Evolutionary conservation across 2,888 invertebrate genomes (phyloP).

Genomic region (Dasysyrphus albostriatus): DNA sequence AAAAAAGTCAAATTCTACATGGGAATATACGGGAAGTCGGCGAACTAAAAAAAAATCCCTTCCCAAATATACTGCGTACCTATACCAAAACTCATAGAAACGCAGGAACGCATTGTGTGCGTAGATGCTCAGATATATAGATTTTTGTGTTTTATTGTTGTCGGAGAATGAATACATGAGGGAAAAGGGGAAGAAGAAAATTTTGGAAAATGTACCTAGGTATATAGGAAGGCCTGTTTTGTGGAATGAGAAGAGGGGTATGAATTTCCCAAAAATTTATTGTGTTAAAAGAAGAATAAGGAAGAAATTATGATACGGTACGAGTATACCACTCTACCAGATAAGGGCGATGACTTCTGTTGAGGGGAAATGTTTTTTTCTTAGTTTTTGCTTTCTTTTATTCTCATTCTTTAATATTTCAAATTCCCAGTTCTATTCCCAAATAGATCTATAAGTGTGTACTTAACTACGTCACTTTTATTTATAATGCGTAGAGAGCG

Average conservation of each 20-base stretch:
- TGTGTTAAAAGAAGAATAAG: conserved; percentile 4
- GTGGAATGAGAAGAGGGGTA: conserved; percentile 58
- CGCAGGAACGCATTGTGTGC: conserved; percentile 17
- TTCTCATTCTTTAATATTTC: conserved; percentile 2
- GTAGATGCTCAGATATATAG: not conserved
- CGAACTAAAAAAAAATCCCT: not conserved
- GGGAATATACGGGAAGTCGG: conserved; percentile 30
- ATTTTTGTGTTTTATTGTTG: not conserved
- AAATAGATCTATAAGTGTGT: conserved; percentile 3
- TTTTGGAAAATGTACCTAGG: not conserved
- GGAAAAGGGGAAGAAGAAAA: conserved; percentile 17
- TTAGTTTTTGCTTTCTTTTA: not conserved
- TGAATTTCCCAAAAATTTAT: conserved; percentile 56
- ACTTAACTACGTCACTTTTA: conserved; percentile 43
- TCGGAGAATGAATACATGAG: not conserved
- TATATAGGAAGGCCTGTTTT: conserved; percentile 1
- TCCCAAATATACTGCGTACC: not conserved
- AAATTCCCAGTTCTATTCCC: not conserved
- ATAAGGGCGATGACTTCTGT: conserved; percentile 37
- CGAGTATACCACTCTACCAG: not conserved
- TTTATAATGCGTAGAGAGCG: conserved; percentile 31
- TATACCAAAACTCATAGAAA: not conserved
- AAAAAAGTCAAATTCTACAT: conserved; percentile 19
- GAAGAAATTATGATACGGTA: not conserved
- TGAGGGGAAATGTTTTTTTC: conserved; percentile 14